These are phyloP conservation scores for Parus major DNA, from an alignment of 2,113 vertebrate genomes.

Conservation along the genomic window DNA sequence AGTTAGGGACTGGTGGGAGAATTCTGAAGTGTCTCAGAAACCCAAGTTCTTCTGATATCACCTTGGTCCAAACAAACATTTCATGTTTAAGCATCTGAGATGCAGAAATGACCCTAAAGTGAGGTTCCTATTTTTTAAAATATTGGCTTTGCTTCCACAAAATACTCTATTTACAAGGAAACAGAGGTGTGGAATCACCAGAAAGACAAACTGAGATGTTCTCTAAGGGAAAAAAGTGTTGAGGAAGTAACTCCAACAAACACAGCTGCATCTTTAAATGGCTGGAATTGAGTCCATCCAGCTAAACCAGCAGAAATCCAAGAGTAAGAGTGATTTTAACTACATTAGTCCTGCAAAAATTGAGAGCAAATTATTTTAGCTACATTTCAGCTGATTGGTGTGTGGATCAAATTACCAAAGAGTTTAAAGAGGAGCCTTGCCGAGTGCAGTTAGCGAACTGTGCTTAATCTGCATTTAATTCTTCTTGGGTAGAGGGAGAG, in stretches of 20 bases:
- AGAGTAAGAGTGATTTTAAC: neutral
- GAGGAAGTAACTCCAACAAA: neutral
- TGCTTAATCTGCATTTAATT: constrained; percentile 28
- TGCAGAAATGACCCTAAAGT: neutral
- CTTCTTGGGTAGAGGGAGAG: neutral
- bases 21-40: neutral
- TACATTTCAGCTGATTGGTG: constrained; percentile 20
- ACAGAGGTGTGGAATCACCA: neutral
- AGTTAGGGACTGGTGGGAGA: neutral
- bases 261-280: neutral
- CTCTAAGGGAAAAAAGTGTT: neutral
- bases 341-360: neutral
- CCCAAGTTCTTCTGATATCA: neutral
- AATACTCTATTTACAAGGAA: neutral
- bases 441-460: neutral
- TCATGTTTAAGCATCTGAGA: neutral
- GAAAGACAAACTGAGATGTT: neutral
- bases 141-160: neutral
- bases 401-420: constrained; percentile 1
- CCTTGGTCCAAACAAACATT: neutral
- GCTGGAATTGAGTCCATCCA: neutral
- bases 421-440: constrained; percentile 31
- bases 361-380: constrained; percentile 38
- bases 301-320: neutral
- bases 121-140: neutral